These are phyloP conservation scores for Apodemia mormo DNA, from an alignment of 2,888 invertebrate genomes.

Conservation along the genomic window DNA sequence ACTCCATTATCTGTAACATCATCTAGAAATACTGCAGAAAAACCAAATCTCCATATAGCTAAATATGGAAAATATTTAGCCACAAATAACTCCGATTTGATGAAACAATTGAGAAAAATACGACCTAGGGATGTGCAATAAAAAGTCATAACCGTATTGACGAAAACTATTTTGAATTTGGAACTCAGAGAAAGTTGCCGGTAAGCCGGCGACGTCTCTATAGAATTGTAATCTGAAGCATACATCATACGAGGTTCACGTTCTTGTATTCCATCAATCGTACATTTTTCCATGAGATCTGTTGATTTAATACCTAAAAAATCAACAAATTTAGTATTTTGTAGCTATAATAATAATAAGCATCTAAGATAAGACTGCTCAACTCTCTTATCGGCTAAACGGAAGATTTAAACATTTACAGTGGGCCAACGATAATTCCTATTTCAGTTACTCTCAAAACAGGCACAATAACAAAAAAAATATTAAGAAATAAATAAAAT, in stretches of 20 bases:
- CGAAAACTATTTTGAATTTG: neutral
- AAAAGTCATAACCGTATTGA: neutral
- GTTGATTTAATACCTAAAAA: neutral
- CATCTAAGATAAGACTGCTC: no score
- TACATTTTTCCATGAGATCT: neutral
- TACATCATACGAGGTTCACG: neutral
- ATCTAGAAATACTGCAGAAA: neutral
- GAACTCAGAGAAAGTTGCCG: neutral
- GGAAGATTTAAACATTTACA: no score
- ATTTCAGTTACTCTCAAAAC: no score
- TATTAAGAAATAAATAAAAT: no score
- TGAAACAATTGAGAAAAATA: neutral
- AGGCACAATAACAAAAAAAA: no score
- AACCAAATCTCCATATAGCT: slow-evolving; percentile 5
- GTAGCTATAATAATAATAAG: no score
- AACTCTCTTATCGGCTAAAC: no score
- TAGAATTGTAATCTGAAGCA: neutral
- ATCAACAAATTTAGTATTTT: neutral
- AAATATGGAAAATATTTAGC: neutral
- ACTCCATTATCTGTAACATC: neutral
- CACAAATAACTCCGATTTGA: neutral
- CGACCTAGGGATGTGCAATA: neutral
- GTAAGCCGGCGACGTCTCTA: neutral
- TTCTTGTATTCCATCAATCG: neutral
- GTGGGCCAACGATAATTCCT: no score